Evolutionary conservation across 2,113 vertebrate species (phyloP).

Genomic region (Sprattus sprattus): DNA sequence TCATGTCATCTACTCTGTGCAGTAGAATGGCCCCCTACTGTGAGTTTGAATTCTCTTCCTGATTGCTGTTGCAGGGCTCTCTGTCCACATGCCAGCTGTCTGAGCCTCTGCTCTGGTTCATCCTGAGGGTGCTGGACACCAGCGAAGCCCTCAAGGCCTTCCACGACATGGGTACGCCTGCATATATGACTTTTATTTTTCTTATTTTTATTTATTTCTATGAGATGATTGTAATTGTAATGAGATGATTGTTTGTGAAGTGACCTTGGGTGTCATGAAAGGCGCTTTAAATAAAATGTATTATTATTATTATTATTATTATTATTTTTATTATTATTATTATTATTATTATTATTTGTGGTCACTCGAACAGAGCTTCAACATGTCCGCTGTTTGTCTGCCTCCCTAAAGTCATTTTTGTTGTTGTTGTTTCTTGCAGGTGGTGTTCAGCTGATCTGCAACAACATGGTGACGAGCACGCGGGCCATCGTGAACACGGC

Average conservation of each 20-base stretch:
- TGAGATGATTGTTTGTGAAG: too few species aligned
- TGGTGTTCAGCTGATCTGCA: conserved; percentile 97
- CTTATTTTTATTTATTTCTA: too few species aligned
- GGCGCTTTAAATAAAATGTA: too few species aligned
- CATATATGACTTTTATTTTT: too few species aligned
- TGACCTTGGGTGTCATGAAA: too few species aligned
- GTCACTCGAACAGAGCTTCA: background rate
- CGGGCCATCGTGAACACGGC: conserved; percentile 98
- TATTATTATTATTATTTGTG: background rate
- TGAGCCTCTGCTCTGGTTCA: conserved; percentile 96
- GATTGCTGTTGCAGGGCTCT: conserved; percentile 77
- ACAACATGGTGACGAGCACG: conserved; percentile 99
- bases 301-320: too few species aligned
- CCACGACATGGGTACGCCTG: conserved; percentile 93
- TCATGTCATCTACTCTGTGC: background rate
- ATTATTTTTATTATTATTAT: too few species aligned
- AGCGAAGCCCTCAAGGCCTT: conserved; percentile 97
- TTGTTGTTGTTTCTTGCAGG: conserved; percentile 66
- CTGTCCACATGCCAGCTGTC: conserved; percentile 97
- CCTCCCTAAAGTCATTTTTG: background rate
- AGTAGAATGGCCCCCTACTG: background rate
- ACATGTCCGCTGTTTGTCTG: background rate
- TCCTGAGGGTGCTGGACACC: conserved; percentile 94
- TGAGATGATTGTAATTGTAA: too few species aligned
- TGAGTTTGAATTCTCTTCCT: background rate